phyloP scores from a whole-genome alignment of 2,113 vertebrate genomes.

The Nycticryphes semicollaris region DNA sequence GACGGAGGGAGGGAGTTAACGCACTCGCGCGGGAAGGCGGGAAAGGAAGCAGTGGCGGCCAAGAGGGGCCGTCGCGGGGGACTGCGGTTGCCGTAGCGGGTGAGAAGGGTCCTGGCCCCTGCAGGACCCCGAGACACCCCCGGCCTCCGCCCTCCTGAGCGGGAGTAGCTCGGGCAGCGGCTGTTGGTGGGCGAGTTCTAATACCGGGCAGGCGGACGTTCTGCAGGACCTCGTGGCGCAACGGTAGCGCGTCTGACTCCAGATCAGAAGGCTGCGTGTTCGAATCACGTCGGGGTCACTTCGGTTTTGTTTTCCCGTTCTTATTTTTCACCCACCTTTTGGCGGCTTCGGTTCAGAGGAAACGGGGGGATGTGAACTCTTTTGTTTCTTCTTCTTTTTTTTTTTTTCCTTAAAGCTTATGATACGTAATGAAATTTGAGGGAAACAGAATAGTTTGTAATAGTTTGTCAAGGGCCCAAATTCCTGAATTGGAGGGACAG shows the following conservation, averaged over 20 bases:
- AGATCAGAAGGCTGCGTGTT: slow-evolving; percentile 83
- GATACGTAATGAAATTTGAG: not conserved
- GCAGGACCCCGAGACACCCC: rapidly evolving
- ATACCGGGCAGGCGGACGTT: rapidly evolving
- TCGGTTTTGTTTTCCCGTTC: rapidly evolving
- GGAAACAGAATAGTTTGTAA: not conserved
- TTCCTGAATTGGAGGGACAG: not conserved
- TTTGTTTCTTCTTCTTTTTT: no score
- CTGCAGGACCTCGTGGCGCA: slow-evolving; percentile 79
- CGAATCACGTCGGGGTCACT: slow-evolving; percentile 79
- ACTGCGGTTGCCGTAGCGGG: rapidly evolving
- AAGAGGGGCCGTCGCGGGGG: not conserved
- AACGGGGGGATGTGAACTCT: rapidly evolving
- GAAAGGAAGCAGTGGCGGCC: not conserved
- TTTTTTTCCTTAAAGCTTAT: not conserved
- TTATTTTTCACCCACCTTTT: rapidly evolving
- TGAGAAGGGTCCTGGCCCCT: rapidly evolving
- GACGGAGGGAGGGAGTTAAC: no score
- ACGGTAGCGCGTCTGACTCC: slow-evolving; percentile 82
- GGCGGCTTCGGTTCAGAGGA: rapidly evolving
- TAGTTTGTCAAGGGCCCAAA: not conserved
- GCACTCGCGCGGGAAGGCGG: not conserved
- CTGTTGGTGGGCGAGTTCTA: not conserved
- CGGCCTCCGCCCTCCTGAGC: rapidly evolving
- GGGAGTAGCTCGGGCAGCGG: rapidly evolving